These are phyloP conservation scores for Eurypyga helias DNA, from an alignment of 2,113 vertebrate species.

Conservation along the genomic window DNA sequence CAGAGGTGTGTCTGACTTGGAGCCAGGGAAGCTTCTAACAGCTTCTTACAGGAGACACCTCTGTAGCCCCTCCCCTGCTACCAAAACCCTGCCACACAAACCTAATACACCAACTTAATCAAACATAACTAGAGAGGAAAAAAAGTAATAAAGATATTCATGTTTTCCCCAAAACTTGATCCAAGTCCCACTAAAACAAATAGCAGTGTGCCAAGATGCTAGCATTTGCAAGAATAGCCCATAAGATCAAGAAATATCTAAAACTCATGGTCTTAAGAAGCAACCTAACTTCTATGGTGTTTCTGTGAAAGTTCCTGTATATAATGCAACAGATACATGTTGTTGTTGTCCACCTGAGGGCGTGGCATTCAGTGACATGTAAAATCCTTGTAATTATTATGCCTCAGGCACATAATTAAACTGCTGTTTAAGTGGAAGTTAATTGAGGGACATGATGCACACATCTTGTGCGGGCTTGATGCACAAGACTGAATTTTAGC, in stretches of 20 bases:
- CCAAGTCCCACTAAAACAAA: background rate
- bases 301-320: background rate
- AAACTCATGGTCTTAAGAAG: background rate
- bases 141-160: background rate
- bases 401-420: background rate
- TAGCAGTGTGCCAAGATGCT: background rate
- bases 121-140: background rate
- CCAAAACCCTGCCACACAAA: too few relatives aligned
- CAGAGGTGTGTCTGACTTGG: too few relatives aligned
- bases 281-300: background rate
- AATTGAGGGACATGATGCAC: background rate
- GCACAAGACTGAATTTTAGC: background rate
- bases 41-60: too few relatives aligned
- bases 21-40: too few relatives aligned
- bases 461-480: background rate
- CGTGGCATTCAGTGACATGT: background rate
- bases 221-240: background rate
- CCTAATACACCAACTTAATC: too few relatives aligned
- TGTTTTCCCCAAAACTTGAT: background rate
- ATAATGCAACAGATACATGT: background rate
- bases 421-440: background rate
- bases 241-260: background rate
- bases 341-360: background rate
- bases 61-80: too few relatives aligned
- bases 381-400: background rate